Evolutionary conservation across 1,140 invertebrate genomes (phyloP).

Genomic region (Phenacoccus solenopsis): DNA sequence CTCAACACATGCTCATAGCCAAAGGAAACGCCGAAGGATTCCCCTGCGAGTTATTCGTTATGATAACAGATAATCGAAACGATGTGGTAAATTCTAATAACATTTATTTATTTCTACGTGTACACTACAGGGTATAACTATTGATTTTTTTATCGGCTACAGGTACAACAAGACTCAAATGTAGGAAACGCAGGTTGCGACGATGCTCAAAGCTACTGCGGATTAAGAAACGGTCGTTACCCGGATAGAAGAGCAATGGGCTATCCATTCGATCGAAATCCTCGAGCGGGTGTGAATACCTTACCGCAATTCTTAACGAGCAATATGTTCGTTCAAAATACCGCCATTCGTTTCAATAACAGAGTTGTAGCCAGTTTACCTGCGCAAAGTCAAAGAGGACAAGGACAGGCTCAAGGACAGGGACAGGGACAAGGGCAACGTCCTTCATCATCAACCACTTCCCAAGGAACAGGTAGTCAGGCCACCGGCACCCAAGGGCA

Average conservation of each 20-base stretch:
- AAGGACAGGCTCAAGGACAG: background rate
- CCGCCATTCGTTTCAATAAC: constrained; percentile 13
- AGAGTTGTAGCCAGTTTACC: background rate
- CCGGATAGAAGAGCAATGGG: background rate
- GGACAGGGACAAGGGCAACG: too few species aligned
- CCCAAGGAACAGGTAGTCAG: too few species aligned
- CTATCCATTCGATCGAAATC: background rate
- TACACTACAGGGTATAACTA: too few species aligned
- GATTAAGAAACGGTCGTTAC: background rate
- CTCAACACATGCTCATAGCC: constrained; percentile 67
- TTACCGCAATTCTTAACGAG: constrained; percentile 20
- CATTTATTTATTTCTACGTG: too few species aligned
- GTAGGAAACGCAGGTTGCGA: background rate
- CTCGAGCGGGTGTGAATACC: background rate
- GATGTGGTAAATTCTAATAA: constrained; percentile 51
- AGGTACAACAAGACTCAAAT: background rate
- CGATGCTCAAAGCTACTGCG: background rate
- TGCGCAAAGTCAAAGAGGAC: background rate
- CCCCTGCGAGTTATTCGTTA: constrained; percentile 58
- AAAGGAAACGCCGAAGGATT: constrained; percentile 56
- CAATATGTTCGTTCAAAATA: constrained; percentile 18
- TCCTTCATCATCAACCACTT: too few species aligned
- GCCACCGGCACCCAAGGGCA: too few species aligned
- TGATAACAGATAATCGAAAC: constrained; percentile 62
- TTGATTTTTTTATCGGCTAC: background rate